phyloP scores from a whole-genome alignment of 2,113 vertebrate genomes.

The Erpornis zantholeuca region DNA sequence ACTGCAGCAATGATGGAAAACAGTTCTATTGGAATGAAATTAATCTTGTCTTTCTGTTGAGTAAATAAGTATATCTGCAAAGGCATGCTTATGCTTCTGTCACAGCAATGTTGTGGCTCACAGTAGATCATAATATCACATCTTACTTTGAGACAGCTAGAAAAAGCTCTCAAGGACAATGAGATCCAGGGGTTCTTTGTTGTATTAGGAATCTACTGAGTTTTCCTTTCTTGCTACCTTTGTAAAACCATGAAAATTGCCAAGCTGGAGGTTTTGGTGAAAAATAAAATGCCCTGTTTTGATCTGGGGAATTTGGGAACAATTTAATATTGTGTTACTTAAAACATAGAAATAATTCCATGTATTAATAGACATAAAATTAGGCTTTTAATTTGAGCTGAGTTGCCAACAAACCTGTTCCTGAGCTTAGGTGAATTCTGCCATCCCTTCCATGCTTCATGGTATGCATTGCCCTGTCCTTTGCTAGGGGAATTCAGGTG shows the following conservation, averaged over 20 bases:
- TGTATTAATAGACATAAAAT: not conserved
- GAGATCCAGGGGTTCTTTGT: not conserved
- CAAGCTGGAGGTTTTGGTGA: not conserved
- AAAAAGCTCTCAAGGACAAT: not conserved
- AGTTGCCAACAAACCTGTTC: not conserved
- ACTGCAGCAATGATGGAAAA: not conserved
- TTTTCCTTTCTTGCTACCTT: not conserved
- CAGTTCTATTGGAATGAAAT: not conserved
- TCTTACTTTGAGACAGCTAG: not conserved
- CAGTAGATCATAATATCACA: not conserved
- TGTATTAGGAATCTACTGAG: not conserved
- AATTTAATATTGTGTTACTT: not conserved
- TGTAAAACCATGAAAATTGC: not conserved
- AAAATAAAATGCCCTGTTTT: not conserved
- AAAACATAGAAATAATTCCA: not conserved
- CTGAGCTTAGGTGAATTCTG: not conserved
- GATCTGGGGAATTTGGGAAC: not conserved
- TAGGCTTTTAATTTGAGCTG: not conserved
- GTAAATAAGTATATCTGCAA: not conserved
- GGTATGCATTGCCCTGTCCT: accelerated
- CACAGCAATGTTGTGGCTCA: not conserved
- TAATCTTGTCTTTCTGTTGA: not conserved
- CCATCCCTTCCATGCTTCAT: not conserved
- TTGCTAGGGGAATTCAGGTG: not conserved
- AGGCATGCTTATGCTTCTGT: not conserved